A percentile compares a stretch with the other conserved stretches of the same genome.
These are phyloP conservation scores for Columba janthina DNA, from an alignment of 2,113 vertebrate species.

Conservation along the genomic window DNA sequence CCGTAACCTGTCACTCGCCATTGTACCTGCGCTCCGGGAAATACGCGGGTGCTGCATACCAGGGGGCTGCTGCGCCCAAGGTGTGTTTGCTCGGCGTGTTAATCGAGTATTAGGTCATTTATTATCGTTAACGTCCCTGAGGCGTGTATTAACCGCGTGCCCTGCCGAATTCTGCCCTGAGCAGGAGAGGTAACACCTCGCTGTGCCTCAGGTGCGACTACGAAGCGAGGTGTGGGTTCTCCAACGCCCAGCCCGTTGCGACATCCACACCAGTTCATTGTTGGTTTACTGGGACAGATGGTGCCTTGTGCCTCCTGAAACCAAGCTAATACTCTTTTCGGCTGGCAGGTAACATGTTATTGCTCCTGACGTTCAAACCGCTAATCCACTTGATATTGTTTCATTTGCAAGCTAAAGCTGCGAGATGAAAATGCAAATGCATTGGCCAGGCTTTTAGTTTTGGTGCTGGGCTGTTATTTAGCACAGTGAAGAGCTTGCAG, in stretches of 20 bases:
- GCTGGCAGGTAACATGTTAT: background rate
- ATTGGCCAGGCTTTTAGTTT: background rate
- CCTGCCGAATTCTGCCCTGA: background rate
- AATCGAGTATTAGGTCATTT: background rate
- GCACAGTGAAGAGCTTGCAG: background rate
- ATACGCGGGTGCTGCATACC: background rate
- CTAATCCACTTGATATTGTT: background rate
- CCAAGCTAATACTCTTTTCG: background rate
- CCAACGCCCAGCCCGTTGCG: background rate
- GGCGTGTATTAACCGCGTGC: background rate
- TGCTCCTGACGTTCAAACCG: background rate
- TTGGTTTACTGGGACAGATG: background rate
- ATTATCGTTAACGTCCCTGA: background rate
- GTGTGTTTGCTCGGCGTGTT: background rate
- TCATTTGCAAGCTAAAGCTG: background rate
- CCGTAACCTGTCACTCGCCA: background rate
- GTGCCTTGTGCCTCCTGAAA: background rate
- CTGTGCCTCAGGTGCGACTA: background rate
- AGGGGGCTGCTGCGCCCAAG: slow-evolving; percentile 31
- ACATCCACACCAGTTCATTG: background rate
- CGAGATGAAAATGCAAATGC: background rate
- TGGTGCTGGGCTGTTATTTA: background rate
- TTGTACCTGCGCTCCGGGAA: background rate
- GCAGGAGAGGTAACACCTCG: background rate
- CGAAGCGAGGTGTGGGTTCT: background rate